Conservation (phyloP, 2,888 invertebrate genomes). For the Phytoseiulus persimilis region DNA sequence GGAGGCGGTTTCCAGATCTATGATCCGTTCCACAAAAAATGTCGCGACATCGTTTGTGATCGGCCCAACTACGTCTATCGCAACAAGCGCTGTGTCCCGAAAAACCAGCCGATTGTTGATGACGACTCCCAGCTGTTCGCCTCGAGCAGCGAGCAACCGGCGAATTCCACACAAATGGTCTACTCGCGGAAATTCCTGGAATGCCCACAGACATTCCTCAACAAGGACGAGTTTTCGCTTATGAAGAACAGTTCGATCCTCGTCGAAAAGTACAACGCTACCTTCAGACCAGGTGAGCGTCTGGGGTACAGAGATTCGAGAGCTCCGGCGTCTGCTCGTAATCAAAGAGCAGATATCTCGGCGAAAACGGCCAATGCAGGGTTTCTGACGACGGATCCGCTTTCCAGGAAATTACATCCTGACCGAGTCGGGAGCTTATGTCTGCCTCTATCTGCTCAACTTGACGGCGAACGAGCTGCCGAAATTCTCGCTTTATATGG, state of each 20-base stretch:
- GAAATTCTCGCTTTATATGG: conserved; percentile 49
- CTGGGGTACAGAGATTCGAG: conserved; percentile 45
- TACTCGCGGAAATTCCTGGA: conserved; percentile 44
- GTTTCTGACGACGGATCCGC: too few species aligned
- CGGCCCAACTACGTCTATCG: conserved; percentile 47
- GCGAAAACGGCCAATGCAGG: not conserved
- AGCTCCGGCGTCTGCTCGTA: too few species aligned
- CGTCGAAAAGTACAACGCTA: conserved; percentile 49
- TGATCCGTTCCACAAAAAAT: conserved; percentile 53
- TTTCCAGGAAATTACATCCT: conserved; percentile 41
- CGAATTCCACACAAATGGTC: conserved; percentile 14
- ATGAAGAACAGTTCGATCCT: conserved; percentile 49
- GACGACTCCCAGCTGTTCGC: conserved; percentile 15
- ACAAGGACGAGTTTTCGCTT: conserved; percentile 49
- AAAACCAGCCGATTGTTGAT: conserved; percentile 33
- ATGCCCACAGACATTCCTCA: conserved; percentile 51
- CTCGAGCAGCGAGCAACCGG: not conserved
- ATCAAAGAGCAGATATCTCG: too few species aligned
- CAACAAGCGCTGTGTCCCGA: conserved; percentile 47
- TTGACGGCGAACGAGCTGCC: conserved; percentile 43
- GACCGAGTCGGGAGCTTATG: conserved; percentile 40
- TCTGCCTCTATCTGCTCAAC: conserved; percentile 42
- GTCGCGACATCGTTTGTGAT: conserved; percentile 50
- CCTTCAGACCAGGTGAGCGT: conserved; percentile 48
- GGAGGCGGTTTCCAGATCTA: conserved; percentile 47